Evolutionary conservation across 64 coral and sea anemone species (phyloP).

Genomic region (Montipora cactus): DNA sequence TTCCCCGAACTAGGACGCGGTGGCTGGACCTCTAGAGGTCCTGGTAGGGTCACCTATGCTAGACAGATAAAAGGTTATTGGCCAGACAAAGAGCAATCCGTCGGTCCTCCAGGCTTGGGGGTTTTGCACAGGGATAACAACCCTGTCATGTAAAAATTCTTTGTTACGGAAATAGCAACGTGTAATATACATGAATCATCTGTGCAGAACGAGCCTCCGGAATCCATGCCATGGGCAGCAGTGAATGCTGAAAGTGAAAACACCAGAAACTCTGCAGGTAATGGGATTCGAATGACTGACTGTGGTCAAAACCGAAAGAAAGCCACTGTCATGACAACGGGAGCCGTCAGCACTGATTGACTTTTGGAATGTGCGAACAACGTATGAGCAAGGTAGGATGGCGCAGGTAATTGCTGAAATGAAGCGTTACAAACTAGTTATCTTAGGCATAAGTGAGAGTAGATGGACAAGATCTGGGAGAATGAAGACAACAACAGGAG

Average conservation of each 20-base stretch:
- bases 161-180: constrained; percentile 22
- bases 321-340: constrained; percentile 27
- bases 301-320: not conserved
- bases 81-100: not conserved
- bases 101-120: not conserved
- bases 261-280: constrained; percentile 29
- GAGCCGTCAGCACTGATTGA: constrained; percentile 35
- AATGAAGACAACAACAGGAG: constrained; percentile 1
- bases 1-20: not conserved
- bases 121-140: not conserved
- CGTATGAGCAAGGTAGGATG: constrained; percentile 9
- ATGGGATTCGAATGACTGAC: constrained; percentile 20
- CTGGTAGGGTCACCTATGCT: not conserved
- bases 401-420: not conserved
- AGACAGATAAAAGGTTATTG: not conserved
- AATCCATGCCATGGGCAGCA: constrained; percentile 12
- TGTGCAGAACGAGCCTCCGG: not conserved
- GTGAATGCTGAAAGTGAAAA: not conserved
- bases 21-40: constrained; percentile 13
- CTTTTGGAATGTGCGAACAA: constrained; percentile 37
- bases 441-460: constrained; percentile 27
- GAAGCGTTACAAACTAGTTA: constrained; percentile 5
- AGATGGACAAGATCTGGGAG: constrained; percentile 40
- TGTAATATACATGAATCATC: not conserved
- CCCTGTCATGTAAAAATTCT: constrained; percentile 11